Evolutionary conservation across 2,797 vertebrate species (phyloP), one percentile per base, ranked within the genome.

Genomic region (Darevskia nairensis): DNA sequence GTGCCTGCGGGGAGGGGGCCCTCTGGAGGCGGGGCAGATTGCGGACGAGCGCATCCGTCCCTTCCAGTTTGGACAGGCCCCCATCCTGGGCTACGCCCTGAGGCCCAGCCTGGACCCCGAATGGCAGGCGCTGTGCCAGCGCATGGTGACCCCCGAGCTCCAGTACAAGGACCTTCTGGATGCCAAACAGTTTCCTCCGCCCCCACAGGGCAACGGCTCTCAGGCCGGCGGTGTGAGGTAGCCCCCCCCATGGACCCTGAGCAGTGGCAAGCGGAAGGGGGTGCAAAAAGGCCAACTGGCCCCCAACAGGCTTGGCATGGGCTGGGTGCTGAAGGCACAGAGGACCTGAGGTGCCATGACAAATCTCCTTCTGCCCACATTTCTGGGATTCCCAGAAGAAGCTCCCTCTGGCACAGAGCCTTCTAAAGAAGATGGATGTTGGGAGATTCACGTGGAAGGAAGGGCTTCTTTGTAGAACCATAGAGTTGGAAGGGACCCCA

Each of bases 91-190:
- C 4, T 99, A 98, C 1, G 97, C 97, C 41, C 96, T 99, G 5
- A 97, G 96, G 71, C 94, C 95, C 0, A 96, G 97, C 68, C 94
- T 99, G 80, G 95, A 96, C 88, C 97, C 97, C 0, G 76, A 85
- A 21, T 98, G 97, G 7, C 96, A 90, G 71, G 96, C 93, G 41
- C 96, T 94, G 59, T 99, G 98, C 84, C 93, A 97, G 41, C 97
- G 97, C 78, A 96, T 99, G 96, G 98, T 98, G 90, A 97, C 97
- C 44, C 98, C 98, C 0, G 98, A 99, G 94, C 97, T 99, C 82
- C 98, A 98, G 90, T 99, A 99, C 93, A 99, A 99, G 91, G 98
- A 99, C 82, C 83, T 98, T 82, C 95, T 99, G 46, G 98, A 98
- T 91, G 95, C 95, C 32, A 97, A 95, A 84, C 98, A 98, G 94